Evolutionary conservation across 2,113 vertebrate genomes (phyloP), one percentile per base, ranked within the genome.

Genomic region (Ornithorhynchus anatinus): DNA sequence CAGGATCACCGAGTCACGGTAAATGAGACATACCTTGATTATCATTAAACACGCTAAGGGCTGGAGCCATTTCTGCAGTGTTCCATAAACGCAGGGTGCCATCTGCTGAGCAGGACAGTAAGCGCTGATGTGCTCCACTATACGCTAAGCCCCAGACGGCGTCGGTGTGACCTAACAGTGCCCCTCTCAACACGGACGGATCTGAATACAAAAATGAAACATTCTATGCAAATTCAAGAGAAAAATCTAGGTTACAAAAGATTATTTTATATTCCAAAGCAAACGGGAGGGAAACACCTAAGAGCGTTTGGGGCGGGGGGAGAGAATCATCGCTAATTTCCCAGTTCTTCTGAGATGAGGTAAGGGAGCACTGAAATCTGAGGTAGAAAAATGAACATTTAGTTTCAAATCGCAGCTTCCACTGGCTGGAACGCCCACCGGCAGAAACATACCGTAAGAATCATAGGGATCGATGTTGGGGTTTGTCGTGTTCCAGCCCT

Each of bases 381-480:
- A 79, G 74, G 69, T 70, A 71, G 4, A 37, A 19, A 69, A 69
- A 64, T 53, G 2, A 4, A 51, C n/a, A 42, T 23, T 23, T 23
- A 22, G n/a, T 23, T 23, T 50, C 25, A 31, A 13, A 23, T 17
- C 7, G 14, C 16, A 48, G 20, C 19, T 10, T 32, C 9, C 45
- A 53, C 31, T 38, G 2, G 32, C 47, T 66, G 0, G 5, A 5
- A 9, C 0, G 36, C 19, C 36, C 47, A 0, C 0, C 15, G 17
- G 68, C 22, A 59, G 13, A 25, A 59, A 84, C 79, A 0, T 90
- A 99, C 98, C 97, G 0, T 99, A 99, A 6, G 97, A 98, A 81
- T 99, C 97, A 58, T 99, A 99, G 44, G 97, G 97, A 75, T 99
- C 97, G 1, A 99, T 92, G 88, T 97, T 98, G 2, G 97, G 95